phyloP scores from a whole-genome alignment of 2,113 vertebrate species.

The Hippocampus barbouri region DNA sequence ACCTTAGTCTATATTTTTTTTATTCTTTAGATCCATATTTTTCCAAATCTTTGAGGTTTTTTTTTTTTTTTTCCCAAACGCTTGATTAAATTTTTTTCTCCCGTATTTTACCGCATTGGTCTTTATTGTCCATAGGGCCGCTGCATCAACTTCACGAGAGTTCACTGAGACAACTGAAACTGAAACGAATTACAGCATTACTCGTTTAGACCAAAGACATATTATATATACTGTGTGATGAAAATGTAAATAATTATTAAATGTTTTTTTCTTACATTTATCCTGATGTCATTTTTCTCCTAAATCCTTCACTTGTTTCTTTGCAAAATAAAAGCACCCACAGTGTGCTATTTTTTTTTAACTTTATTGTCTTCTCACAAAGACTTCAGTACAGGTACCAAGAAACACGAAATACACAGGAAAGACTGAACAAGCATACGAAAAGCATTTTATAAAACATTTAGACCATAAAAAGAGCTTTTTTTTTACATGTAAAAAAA shows the following conservation, averaged over 20 bases:
- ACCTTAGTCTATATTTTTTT: not conserved
- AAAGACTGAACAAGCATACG: constrained; percentile 22
- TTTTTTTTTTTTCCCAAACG: not conserved
- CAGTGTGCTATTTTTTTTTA: constrained; percentile 29
- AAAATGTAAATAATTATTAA: constrained; percentile 37
- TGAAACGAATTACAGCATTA: not conserved
- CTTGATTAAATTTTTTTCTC: not conserved
- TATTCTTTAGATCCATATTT: not conserved
- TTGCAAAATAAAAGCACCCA: constrained; percentile 1
- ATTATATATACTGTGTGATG: not conserved
- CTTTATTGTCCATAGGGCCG: constrained; percentile 61
- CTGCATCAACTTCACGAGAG: constrained; percentile 73
- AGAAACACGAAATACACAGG: constrained; percentile 47
- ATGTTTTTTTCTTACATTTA: constrained; percentile 16
- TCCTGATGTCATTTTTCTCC: not conserved
- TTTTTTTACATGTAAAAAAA: constrained; percentile 10
- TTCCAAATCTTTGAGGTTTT: too few relatives aligned
- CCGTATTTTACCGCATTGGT: not conserved
- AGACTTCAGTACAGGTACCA: constrained; percentile 51
- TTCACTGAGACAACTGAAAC: constrained; percentile 47
- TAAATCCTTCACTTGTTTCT: not conserved
- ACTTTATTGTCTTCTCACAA: constrained; percentile 61
- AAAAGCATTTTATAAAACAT: constrained; percentile 37
- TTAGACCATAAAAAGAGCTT: constrained; percentile 13
- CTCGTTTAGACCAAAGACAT: constrained; percentile 20